Conservation (phyloP, 1,140 invertebrate species). For the Nasonia vitripennis region DNA sequence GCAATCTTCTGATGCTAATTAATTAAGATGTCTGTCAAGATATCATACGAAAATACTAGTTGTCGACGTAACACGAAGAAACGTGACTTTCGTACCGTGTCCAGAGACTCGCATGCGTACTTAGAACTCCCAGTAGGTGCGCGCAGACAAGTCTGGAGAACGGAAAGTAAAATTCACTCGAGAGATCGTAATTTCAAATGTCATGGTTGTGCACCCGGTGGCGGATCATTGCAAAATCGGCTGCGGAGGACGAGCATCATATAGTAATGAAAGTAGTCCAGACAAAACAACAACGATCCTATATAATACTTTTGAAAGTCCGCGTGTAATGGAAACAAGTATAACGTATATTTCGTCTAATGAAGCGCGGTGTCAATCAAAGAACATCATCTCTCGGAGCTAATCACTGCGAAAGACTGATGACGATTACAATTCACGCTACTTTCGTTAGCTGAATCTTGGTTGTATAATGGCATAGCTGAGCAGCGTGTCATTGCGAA, state of each 20-base stretch:
- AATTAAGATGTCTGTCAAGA: no score
- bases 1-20: no score
- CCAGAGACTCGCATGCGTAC: neutral
- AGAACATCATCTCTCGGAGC: neutral
- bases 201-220: neutral
- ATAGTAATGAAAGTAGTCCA: neutral
- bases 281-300: neutral
- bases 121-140: no score
- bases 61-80: neutral
- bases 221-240: constrained; percentile 11
- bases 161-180: constrained; percentile 13
- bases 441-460: neutral
- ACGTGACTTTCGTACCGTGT: neutral
- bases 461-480: neutral
- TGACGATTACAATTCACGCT: neutral
- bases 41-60: no score
- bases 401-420: neutral
- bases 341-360: neutral
- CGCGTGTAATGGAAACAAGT: neutral
- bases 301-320: neutral
- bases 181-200: constrained; percentile 25
- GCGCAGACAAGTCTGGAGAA: no score
- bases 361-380: neutral
- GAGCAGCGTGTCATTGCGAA: neutral
- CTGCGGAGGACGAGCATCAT: neutral